A percentile compares a stretch with the other conserved stretches of the same genome.
These are phyloP conservation scores for Notospermus geniculatus DNA, from an alignment of 1,140 invertebrate species.

Conservation along the genomic window DNA sequence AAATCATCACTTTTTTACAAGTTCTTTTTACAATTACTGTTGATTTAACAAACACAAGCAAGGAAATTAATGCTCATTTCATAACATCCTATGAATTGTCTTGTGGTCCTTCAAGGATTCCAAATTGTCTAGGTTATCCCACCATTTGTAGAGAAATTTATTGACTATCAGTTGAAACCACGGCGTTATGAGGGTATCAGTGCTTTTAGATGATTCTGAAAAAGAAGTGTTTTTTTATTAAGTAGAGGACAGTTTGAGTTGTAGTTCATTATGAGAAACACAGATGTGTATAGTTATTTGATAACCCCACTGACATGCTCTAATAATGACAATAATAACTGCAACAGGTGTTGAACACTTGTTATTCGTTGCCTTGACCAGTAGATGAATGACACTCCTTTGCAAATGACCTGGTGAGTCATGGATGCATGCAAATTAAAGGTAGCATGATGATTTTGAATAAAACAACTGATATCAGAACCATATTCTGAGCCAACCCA, in stretches of 20 bases:
- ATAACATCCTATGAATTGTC: slow-evolving; percentile 68
- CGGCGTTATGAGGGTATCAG: slow-evolving; percentile 66
- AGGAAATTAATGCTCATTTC: too few species aligned
- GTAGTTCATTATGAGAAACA: background rate
- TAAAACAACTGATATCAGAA: too few species aligned
- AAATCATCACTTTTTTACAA: too few species aligned
- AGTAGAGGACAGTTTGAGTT: background rate
- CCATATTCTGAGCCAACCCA: too few species aligned
- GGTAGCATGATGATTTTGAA: too few species aligned
- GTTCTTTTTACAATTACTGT: too few species aligned
- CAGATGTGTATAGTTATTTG: background rate
- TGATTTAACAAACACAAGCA: too few species aligned
- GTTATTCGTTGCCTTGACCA: too few species aligned
- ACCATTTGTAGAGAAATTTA: slow-evolving; percentile 74
- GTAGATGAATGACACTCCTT: too few species aligned
- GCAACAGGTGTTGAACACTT: background rate
- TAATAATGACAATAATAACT: background rate
- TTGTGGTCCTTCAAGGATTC: slow-evolving; percentile 66
- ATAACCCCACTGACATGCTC: background rate
- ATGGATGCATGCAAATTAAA: too few species aligned
- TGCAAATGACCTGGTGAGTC: too few species aligned
- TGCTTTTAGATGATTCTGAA: slow-evolving; percentile 63
- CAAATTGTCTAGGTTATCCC: slow-evolving; percentile 81
- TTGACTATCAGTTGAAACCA: slow-evolving; percentile 89
- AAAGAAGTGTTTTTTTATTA: too few species aligned